Base-by-base conservation (phyloP, 2,888 invertebrate genomes). In the Tenthredo amoena region DNA sequence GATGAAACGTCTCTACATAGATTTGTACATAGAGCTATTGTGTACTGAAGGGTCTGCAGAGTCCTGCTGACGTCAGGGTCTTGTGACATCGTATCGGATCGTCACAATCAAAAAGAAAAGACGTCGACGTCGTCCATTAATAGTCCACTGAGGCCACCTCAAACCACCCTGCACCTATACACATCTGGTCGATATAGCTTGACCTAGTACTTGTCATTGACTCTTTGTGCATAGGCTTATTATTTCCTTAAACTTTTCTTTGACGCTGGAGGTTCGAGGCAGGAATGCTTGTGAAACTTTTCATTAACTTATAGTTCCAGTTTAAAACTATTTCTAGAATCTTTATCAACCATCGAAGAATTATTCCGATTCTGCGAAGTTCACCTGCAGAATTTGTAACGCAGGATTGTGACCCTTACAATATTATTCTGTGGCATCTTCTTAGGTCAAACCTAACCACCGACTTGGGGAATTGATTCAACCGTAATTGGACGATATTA, bases 161-260 rank as follows among this genome's bases (percentile, higher is more conserved):
- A 68, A 72, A 15, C 81, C 82, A 84, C 72, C 76, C 81, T 74
- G 21, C 40, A 31, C 55, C 47, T 65, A 55, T 58, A 55, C 85
- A 50, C 55, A 74, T 84, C 87, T 87, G 88, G 88, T 91, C 91
- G 87, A 91, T 91, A 91, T 88, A 88, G 88, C 91, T 91, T 90
- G 90, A 91, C 90, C 90, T 89, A 89, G 89, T 91, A 88, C 87
- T 88, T 85, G 86, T 85, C 79, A 81, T 76, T 68, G 84, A 85
- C 76, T 84, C 84, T 55, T 62, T 71, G 68, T 86, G 72, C 72
- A 72, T n/a, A 71, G 58, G 50, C 71, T 55, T 55, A 55, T 55
- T n/a, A 55, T 55, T 47, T 15, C 47, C 47, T 47, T 15, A n/a
- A 15, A 47, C 31, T 15, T 76, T 47, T 76, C 15, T 50, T 31